A percentile compares a stretch with the other conserved stretches of the same genome.
Evolutionary conservation across 2,113 vertebrate genomes (phyloP).

Genomic region (Sialia sialis): DNA sequence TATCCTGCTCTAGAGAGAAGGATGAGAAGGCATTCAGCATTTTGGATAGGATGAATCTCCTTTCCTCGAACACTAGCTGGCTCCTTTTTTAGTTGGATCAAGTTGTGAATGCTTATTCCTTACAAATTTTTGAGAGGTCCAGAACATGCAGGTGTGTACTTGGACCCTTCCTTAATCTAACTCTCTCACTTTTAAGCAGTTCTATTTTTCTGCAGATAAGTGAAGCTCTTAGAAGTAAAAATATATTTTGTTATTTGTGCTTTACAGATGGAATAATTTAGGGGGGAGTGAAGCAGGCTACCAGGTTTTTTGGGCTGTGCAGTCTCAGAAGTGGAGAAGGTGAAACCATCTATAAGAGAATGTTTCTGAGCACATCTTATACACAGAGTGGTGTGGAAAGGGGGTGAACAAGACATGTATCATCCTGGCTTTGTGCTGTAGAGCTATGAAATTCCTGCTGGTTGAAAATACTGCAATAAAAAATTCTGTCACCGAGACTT

Average conservation of each 20-base stretch:
- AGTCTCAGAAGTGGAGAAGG: not conserved
- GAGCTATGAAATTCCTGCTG: conserved; percentile 17
- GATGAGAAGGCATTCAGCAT: not conserved
- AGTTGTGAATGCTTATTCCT: not conserved
- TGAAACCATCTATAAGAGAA: not conserved
- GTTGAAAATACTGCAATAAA: conserved; percentile 27
- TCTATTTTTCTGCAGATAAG: conserved; percentile 57
- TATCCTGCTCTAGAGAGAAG: not conserved
- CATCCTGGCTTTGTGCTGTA: not conserved
- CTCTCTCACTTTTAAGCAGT: conserved; percentile 1
- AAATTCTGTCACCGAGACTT: not conserved
- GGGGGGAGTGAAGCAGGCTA: not conserved
- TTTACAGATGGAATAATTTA: conserved; percentile 23
- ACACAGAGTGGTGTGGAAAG: not conserved
- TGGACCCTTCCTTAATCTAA: not conserved
- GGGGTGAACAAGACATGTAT: not conserved
- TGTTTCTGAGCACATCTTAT: not conserved
- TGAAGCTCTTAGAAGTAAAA: conserved; percentile 38
- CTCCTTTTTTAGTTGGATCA: not conserved
- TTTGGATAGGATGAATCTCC: not conserved
- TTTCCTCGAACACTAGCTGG: not conserved
- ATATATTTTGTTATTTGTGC: conserved; percentile 53
- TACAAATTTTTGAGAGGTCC: not conserved
- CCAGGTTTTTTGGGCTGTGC: not conserved
- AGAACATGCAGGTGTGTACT: not conserved